phyloP scores from a whole-genome alignment of 2,113 vertebrate genomes.

The Ranitomeya variabilis region DNA sequence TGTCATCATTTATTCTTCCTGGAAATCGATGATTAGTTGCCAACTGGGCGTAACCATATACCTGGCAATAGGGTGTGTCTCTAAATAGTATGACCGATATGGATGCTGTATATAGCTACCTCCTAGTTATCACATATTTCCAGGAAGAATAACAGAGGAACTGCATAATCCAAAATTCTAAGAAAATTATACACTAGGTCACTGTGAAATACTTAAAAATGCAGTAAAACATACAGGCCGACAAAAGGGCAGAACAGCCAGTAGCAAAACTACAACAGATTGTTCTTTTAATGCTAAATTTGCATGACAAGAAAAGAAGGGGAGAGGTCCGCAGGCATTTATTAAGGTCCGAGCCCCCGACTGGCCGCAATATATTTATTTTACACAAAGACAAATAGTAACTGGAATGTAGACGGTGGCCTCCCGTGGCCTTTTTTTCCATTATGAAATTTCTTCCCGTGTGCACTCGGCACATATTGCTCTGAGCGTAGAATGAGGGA shows the following conservation, averaged over 20 bases:
- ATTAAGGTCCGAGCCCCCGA: not conserved
- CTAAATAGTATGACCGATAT: no score
- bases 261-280: not conserved
- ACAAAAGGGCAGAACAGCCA: not conserved
- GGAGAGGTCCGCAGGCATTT: not conserved
- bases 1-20: no score
- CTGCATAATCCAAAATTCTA: no score
- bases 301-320: not conserved
- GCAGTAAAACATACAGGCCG: not conserved
- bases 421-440: constrained; percentile 29
- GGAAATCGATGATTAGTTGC: no score
- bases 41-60: no score
- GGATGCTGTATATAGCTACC: no score
- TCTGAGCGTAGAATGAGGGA: constrained; percentile 6
- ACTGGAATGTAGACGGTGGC: constrained; percentile 33
- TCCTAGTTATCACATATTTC: no score
- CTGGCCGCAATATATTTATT: constrained; percentile 19
- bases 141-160: no score
- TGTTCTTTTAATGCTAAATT: constrained; percentile 27
- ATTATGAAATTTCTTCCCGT: not conserved
- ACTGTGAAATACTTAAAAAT: not conserved
- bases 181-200: no score
- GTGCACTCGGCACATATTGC: constrained; percentile 21
- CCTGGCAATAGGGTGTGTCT: no score
- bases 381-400: constrained; percentile 46